These are phyloP conservation scores for Sphyrna mokarran DNA, from an alignment of 2,113 vertebrate species.

Conservation along the genomic window DNA sequence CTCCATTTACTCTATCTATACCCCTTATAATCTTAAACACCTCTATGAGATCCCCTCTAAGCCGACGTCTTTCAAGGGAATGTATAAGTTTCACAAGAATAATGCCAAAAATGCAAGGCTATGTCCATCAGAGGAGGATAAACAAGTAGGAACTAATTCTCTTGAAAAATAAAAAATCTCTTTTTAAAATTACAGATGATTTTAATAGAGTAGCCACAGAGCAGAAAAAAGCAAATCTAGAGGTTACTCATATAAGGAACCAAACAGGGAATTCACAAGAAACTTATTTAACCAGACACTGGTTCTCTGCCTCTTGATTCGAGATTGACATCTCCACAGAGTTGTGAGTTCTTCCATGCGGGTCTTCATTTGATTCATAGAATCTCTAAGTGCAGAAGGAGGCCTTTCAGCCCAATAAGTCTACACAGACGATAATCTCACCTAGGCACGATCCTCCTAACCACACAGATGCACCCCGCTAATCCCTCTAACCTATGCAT, in stretches of 20 bases:
- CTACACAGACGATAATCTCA: no score
- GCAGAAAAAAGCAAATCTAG: not conserved
- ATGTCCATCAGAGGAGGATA: not conserved
- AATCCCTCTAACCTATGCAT: no score
- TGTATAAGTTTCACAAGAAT: not conserved
- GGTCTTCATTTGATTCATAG: no score
- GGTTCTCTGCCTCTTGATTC: not conserved
- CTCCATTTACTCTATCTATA: no score
- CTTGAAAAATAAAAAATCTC: not conserved
- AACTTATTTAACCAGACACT: not conserved
- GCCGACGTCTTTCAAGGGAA: no score
- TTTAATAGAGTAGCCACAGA: not conserved
- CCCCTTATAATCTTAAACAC: no score
- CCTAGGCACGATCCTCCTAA: no score
- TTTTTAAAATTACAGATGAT: not conserved
- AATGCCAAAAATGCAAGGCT: not conserved
- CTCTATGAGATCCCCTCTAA: no score
- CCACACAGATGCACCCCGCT: no score
- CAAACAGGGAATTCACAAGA: not conserved
- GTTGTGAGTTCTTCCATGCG: no score
- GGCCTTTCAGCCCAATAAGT: no score
- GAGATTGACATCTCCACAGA: not conserved
- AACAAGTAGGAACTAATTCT: not conserved
- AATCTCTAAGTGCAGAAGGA: no score
- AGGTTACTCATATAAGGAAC: not conserved